Evolutionary conservation across 2,797 vertebrate species (phyloP), one percentile per base, ranked within the genome.

Genomic region (Balearica regulorum): DNA sequence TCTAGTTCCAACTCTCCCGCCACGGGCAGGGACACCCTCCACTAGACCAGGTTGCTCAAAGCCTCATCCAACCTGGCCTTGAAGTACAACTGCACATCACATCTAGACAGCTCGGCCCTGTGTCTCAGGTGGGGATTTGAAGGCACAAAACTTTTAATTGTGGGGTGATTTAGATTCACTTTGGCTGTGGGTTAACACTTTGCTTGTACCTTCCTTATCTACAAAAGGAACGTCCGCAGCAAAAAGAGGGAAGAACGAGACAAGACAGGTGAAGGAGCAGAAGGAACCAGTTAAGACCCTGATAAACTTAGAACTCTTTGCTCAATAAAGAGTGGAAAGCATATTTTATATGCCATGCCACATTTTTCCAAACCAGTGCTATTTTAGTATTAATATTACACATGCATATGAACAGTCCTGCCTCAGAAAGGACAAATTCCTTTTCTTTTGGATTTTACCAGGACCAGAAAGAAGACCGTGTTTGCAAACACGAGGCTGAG

Each of bases 181-280:
- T 84, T 41, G 25, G 33, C 57, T 83, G 4, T 21, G 44, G 29
- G 22, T 70, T 82, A 91, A 90, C 22, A 44, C 29, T 71, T 75
- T 8, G 12, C 20, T 70, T 19, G 14, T 28, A 57, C 29, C 25
- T 39, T 54, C 20, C 24, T 60, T n/a, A 62, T 16, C n/a, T 46
- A 11, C 25, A 65, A 55, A 77, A 75, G 33, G 18, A 86, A 71
- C 10, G 17, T 39, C 46, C 39, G 24, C 58, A 65, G 54, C 24
- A 76, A 91, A 82, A 28, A 51, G 13, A 12, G 15, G 79, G 29
- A 84, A 70, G 62, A 84, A 29, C 0, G 5, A 94, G 49, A 69
- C 51, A 84, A 89, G 51, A 55, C 66, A 96, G 89, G 94, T 21
- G 58, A 94, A 94, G 66, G n/a, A 88, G 70, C 61, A 95, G 88